phyloP scores from a whole-genome alignment of 2,113 vertebrate genomes.

The Poeciliopsis prolifica region DNA sequence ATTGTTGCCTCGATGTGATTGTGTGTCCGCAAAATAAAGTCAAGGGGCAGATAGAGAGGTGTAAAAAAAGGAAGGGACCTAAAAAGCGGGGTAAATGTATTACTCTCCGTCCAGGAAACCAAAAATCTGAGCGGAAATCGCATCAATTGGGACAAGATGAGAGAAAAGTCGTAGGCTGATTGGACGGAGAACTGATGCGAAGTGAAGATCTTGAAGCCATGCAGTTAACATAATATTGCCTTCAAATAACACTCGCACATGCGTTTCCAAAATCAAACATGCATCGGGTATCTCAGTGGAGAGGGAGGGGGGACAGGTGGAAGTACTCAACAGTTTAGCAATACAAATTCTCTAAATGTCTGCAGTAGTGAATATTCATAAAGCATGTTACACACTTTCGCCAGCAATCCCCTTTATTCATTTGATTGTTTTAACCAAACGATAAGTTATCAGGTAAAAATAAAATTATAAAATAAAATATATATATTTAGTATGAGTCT shows the following conservation, averaged over 20 bases:
- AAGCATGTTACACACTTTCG: conserved; percentile 59
- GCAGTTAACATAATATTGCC: conserved; percentile 77
- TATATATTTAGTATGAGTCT: conserved; percentile 61
- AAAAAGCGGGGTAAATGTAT: conserved; percentile 43
- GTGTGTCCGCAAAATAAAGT: conserved; percentile 79
- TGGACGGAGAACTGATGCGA: conserved; percentile 41
- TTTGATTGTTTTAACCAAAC: conserved; percentile 60
- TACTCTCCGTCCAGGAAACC: conserved; percentile 48
- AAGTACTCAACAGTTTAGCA: conserved; percentile 65
- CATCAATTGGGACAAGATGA: conserved; percentile 24
- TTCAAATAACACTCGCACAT: conserved; percentile 77
- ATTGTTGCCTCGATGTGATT: conserved; percentile 74
- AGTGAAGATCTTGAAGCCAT: conserved; percentile 73
- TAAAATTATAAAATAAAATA: conserved; percentile 66
- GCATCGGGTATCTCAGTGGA: conserved; percentile 64
- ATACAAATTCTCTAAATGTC: conserved; percentile 64
- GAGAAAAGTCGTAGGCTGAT: conserved; percentile 44
- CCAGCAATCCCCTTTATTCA: conserved; percentile 61
- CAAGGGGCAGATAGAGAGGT: conserved; percentile 39
- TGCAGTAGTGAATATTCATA: conserved; percentile 52
- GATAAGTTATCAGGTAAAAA: conserved; percentile 66
- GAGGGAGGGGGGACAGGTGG: conserved; percentile 30
- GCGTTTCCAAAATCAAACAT: conserved; percentile 78
- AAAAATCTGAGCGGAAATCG: conserved; percentile 64
- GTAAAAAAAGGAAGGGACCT: not conserved